Base-by-base conservation (phyloP, 2,888 invertebrate species). In the Meta bourneti region DNA sequence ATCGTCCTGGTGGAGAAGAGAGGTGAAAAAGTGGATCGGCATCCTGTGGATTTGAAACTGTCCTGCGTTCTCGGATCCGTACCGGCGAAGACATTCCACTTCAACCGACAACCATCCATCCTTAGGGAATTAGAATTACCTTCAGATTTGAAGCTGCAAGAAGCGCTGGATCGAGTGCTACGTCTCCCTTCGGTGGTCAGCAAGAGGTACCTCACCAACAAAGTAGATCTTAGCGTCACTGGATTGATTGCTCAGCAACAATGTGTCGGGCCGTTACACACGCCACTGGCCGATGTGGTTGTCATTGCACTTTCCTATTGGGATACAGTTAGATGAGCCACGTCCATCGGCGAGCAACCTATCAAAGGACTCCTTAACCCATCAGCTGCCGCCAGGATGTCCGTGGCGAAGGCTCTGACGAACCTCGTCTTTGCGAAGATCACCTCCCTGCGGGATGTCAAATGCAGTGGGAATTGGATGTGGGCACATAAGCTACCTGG, bases 391-490 rank as follows among this genome's bases (percentile, higher is more conserved):
- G 99, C 99, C 0, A 96, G 99, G 91, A 97, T 99, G 97, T 97
- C 98, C 0, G 97, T 99, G 0, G 98, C 97, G 0, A 99, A 99
- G 95, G 97, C 99, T 0, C 95, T 99, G 34, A 98, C 98, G 80
- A 99, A 99, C 95, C 96, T 99, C 93, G 98, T 97, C 92, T 97
- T 97, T 95, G 96, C 96, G n/a, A 95, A 95, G 71, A 96, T 97
- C 91, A 95, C 95, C 20, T 94, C 95, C 87, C 94, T 96, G 20
- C 94, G 96, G 95, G 99, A 99, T 95, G 97, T 99, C 0, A 99
- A 99, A 95, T 99, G 99, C 95, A 98, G 98, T 72, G 99, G 98
- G n/a, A 99, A 99, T 95, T 99, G 99, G 99, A 99, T 99, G 99
- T 99, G 99, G 99, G 97, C 98, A 0, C 99, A 99, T 13, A 99